phyloP scores from a whole-genome alignment of 2,797 vertebrate species.

The Sebastes kiyomatsui region DNA sequence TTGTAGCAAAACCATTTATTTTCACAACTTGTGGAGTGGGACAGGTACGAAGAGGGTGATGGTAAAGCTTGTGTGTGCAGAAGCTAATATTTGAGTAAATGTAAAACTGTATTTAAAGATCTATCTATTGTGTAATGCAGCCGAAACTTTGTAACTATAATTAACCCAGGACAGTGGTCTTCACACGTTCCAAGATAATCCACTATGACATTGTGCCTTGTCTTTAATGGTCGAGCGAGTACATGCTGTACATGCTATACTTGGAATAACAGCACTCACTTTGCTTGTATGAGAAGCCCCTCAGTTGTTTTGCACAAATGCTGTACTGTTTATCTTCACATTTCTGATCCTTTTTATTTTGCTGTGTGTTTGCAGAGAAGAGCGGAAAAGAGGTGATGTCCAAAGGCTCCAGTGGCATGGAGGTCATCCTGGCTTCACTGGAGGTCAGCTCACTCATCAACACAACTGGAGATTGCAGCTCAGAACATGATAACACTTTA shows the following conservation, averaged over 20 bases:
- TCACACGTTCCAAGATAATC: background rate
- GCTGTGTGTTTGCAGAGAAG: constrained; percentile 88
- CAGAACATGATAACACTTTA: background rate
- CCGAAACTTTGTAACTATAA: background rate
- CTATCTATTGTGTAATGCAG: background rate
- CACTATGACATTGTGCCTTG: background rate
- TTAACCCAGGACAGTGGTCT: background rate
- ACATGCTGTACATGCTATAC: background rate
- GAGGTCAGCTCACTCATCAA: constrained; percentile 83
- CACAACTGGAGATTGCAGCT: background rate
- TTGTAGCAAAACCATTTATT: background rate
- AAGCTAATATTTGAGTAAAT: background rate
- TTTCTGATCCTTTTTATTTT: background rate
- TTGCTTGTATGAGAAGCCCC: background rate
- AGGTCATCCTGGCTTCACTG: constrained; percentile 91
- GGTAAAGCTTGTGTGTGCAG: background rate
- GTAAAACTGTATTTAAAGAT: background rate
- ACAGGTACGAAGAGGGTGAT: background rate
- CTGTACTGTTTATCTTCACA: background rate
- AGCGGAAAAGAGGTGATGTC: constrained; percentile 95
- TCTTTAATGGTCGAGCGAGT: background rate
- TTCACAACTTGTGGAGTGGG: background rate
- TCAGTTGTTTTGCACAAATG: background rate
- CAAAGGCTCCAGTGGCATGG: constrained; percentile 94
- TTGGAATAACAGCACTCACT: background rate